Percentiles rank a stretch among this genome's conserved stretches.
Conservation (phyloP, 1,140 invertebrate genomes). For the Dreissena rostriformis region DNA sequence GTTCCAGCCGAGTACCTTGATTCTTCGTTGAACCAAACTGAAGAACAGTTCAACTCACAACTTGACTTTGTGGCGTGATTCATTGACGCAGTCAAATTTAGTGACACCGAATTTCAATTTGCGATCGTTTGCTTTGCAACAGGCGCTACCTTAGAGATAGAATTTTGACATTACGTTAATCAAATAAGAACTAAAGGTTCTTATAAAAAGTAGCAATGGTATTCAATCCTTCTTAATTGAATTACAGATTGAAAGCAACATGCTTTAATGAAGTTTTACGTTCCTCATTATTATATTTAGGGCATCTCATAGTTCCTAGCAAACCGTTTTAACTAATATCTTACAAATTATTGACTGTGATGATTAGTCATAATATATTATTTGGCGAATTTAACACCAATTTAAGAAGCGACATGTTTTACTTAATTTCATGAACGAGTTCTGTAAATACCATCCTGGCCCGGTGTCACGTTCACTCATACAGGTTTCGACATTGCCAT, state of each 20-base stretch:
- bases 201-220: too few species aligned
- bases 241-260: too few species aligned
- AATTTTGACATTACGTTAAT: not conserved
- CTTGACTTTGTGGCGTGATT: not conserved
- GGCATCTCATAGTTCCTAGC: too few species aligned
- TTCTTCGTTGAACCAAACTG: not conserved
- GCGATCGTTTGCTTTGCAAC: not conserved
- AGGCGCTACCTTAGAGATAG: not conserved
- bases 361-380: too few species aligned
- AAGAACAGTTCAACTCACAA: not conserved
- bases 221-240: too few species aligned
- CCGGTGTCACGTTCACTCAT: slow-evolving; percentile 4
- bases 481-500: not conserved
- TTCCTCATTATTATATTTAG: too few species aligned
- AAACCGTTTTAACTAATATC: too few species aligned
- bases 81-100: not conserved
- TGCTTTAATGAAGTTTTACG: too few species aligned
- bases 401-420: not conserved
- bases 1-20: not conserved
- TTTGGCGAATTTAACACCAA: too few species aligned
- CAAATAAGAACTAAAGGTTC: too few species aligned
- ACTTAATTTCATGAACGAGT: not conserved
- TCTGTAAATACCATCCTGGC: not conserved
- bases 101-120: not conserved
- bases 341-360: too few species aligned